Evolutionary conservation across 2,797 vertebrate species (phyloP), one percentile per base, ranked within the genome.

Genomic region (Dryobates pubescens): DNA sequence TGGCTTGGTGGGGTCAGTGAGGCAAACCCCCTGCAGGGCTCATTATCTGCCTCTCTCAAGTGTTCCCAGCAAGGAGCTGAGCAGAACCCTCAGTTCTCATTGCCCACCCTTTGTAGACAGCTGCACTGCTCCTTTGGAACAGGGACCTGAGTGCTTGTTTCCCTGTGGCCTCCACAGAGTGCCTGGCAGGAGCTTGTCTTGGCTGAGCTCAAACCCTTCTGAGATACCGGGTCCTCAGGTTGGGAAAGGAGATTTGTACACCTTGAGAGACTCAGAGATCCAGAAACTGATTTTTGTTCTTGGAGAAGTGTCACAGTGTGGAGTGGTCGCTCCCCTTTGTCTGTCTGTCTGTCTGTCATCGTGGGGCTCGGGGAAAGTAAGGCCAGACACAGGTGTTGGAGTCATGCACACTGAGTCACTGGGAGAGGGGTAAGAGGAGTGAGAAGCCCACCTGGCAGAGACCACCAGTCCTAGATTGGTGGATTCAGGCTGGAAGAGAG

Each of bases 401-500:
- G 32, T 43, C 11, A 8, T 71, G 54, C 36, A 53, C 30, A 29
- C 13, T 62, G 68, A 43, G 0, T 62, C 5, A 9, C 20, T 47
- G 61, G 49, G 9, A 59, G 69, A 36, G 51, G 22, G 2, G 13
- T 74, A 30, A 81, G 59, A 24, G 59, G n/a, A 43, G 15, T 59
- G 30, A 43, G 8, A 64, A 71, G 17, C 45, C 57, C 29, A 61
- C 13, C 24, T 70, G 73, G 79, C 62, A 88, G 73, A 89, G 30
- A 75, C 71, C 82, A 80, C 86, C 84, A 90, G 64, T 94, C 77
- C 78, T 94, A 86, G 91, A 70, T 92, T 87, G 83, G 71, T 96
- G 82, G 92, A 93, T 92, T 92, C 75, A 63, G 95, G 87, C 93
- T 89, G 64, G 68, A 96, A 95, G 90, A 89, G 54, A 10, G 26